Evolutionary conservation across 2,888 invertebrate species (phyloP), one percentile per base, ranked within the genome.

Genomic region (Cremastobaeus sp.): DNA sequence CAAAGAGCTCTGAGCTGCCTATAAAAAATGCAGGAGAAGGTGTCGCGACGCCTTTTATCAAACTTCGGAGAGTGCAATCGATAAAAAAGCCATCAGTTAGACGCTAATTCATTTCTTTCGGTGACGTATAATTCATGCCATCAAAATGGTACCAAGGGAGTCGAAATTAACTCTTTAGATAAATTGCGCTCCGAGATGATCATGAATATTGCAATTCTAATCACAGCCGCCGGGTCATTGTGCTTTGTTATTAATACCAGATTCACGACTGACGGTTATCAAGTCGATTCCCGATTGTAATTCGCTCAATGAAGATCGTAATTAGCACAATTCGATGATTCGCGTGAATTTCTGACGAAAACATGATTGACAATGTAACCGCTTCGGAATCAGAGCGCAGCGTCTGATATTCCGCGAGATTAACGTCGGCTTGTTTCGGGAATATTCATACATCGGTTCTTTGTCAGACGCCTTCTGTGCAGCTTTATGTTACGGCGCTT

Each of bases 171-270:
- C 18, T 30, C 35, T 64, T 52, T 30, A 43, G 41, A 62, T 54
- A 45, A 52, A 14, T 47, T 37, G 34, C 12, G 32, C 41, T 15
- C 30, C 45, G 39, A 55, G 30, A 30, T 6, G 35, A 32, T 66
- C 54, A 66, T 55, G 55, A 66, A 66, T 66, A 66, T 39, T 45
- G 47, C 17, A 55, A 14, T 45, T 32, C 45, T 65, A 65, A 65
- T 65, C 55, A 54, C 54, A 18, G 18, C 34, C 20, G 47, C 12
- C 25, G 28, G 45, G 47, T 45, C 41, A 34, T 37, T 25, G 25
- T 4, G 54, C 41, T 64, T 35, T 52, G 50, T 45, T 64, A 45
- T 25, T 30, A 54, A 64, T 64, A 41, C 6, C 12, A 15, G 25
- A 9, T 64, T 64, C 64, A 37, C 9, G 45, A 25, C 6, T 45